Base-by-base conservation (phyloP, 2,113 vertebrate genomes). In the Prochilodus magdalenae region DNA sequence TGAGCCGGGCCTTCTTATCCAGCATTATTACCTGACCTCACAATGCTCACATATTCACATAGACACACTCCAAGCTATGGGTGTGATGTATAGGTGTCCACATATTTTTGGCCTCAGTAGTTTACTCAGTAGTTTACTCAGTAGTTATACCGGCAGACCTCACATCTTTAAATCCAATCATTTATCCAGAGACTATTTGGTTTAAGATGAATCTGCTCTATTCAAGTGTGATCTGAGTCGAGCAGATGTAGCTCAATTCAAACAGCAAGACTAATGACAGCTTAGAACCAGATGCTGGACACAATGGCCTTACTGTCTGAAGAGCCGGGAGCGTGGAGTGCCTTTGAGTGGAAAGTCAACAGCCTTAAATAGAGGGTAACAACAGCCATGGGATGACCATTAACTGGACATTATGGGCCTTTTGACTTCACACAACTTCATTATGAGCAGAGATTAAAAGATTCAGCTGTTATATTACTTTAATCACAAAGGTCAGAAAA, bases 321-420 rank as follows among this genome's bases (percentile, higher is more conserved):
- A 79, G 66, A 57, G 57, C 51, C 11, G 26, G 51, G n/a, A 55
- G 26, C 24, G 20, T 7, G 4, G 51, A 53, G 62, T 22, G 24
- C 44, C 27, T 57, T 69, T 60, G 36, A 79, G 53, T 22, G 36
- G n/a, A 69, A 40, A 73, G 51, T 80, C 44, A 65, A 73, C 18
- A 47, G 24, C 20, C 57, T 80, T 26, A 18, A 73, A n/a, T 20
- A 40, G 12, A 20, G 30, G 20, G 53, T 15, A 51, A n/a, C 55
- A 57, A 57, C 22, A 40, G 33, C 44, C 47, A 60, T 20, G 33
- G 6, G 30, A 62, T n/a, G 7, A n/a, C 4, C 60, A 6, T 11
- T 62, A 18, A 51, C 10, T 4, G 22, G 14, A 29, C 36, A 30
- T n/a, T 57, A n/a, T 22, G 57, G n/a, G 30, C 8, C 51, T 55